These are phyloP conservation scores for Pampus argenteus DNA, from an alignment of 2,797 vertebrate species.

Conservation along the genomic window DNA sequence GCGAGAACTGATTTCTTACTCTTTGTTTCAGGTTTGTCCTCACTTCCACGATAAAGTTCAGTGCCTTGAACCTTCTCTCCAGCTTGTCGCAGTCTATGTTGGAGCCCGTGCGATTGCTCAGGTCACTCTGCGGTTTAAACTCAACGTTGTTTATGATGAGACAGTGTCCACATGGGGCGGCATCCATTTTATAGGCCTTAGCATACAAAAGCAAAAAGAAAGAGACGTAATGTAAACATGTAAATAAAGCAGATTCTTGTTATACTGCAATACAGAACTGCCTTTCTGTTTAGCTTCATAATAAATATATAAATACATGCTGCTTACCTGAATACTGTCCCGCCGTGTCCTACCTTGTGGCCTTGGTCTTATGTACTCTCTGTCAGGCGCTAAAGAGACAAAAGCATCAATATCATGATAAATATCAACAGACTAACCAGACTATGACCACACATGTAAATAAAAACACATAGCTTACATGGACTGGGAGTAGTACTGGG, in stretches of 20 bases:
- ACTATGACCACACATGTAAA: background rate
- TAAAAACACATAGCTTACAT: conserved; percentile 62
- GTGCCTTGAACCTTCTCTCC: conserved; percentile 84
- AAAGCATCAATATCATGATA: conserved; percentile 3
- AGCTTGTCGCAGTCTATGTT: conserved; percentile 88
- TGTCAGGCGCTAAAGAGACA: conserved; percentile 74
- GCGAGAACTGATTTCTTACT: conserved; percentile 73
- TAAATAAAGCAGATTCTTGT: background rate
- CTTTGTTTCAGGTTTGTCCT: conserved; percentile 84
- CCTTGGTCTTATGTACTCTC: conserved; percentile 26
- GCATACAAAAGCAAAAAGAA: conserved; percentile 7
- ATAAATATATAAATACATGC: background rate
- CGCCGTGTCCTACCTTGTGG: conserved; percentile 54
- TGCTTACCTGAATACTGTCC: conserved; percentile 80
- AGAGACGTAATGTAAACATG: background rate
- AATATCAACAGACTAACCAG: background rate
- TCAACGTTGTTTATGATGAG: conserved; percentile 95
- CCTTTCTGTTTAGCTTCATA: background rate
- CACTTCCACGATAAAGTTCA: conserved; percentile 87
- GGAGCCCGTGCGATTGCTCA: conserved; percentile 86
- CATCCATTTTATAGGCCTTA: conserved; percentile 90
- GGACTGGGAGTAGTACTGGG: conserved; percentile 46
- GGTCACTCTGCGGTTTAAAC: conserved; percentile 77
- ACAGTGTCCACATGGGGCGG: conserved; percentile 89
- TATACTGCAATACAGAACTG: background rate